These are phyloP conservation scores for Ephialtes manifestator DNA, from an alignment of 2,888 invertebrate species.

Conservation along the genomic window DNA sequence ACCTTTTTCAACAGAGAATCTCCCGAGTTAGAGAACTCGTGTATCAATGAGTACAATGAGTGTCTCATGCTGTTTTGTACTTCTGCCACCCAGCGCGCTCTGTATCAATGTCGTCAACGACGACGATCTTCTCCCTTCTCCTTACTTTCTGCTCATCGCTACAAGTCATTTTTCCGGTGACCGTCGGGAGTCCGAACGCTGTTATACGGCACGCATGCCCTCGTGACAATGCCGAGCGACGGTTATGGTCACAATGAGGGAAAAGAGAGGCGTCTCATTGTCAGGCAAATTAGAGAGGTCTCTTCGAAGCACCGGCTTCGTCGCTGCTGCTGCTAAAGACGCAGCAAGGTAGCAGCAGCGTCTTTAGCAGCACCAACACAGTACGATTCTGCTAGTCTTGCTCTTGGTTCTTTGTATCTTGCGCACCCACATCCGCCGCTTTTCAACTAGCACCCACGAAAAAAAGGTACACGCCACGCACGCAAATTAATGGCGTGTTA, in stretches of 20 bases:
- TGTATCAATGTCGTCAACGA: constrained; percentile 6
- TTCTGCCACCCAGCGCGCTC: constrained; percentile 39
- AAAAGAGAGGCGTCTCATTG: constrained; percentile 63
- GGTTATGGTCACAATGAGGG: constrained; percentile 65
- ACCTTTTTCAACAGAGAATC: constrained; percentile 36
- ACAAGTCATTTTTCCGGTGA: constrained; percentile 18
- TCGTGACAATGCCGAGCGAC: constrained; percentile 63
- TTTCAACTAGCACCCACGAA: constrained; percentile 39
- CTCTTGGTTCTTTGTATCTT: constrained; percentile 26
- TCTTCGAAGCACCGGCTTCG: constrained; percentile 20
- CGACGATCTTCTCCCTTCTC: neutral
- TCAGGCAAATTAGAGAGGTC: constrained; percentile 64
- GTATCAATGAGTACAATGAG: constrained; percentile 15
- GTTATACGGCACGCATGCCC: constrained; percentile 45
- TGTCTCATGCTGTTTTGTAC: constrained; percentile 8
- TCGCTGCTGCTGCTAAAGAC: neutral
- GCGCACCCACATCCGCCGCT: constrained; percentile 62
- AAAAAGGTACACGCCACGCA: constrained; percentile 54
- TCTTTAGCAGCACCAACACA: constrained; percentile 40
- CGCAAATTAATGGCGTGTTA: constrained; percentile 61
- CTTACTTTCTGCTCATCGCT: constrained; percentile 9
- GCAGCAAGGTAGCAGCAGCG: no score
- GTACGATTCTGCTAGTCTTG: constrained; percentile 40
- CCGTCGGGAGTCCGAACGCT: constrained; percentile 43
- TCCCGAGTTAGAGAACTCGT: constrained; percentile 7